A percentile compares a stretch with the other conserved stretches of the same genome.
Evolutionary conservation across 30 jellyfish, hydroid and myxozoan genomes (phyloP).

Genomic region (Cassiopea andromeda): DNA sequence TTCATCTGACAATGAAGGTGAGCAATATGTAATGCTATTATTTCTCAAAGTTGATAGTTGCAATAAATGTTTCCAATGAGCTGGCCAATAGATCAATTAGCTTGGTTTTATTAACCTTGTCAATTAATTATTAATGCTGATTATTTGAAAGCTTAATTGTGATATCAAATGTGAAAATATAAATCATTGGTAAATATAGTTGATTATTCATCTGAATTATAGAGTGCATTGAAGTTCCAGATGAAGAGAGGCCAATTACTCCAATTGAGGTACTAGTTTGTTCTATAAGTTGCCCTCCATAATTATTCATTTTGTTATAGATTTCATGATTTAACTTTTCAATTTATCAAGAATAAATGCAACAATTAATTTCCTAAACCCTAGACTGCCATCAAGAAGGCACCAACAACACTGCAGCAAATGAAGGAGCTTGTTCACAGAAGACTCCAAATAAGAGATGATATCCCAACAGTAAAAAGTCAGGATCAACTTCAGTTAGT

Average conservation of each 20-base stretch:
- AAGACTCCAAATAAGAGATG: conserved; percentile 61
- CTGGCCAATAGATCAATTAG: background rate
- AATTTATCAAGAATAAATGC: too few species aligned
- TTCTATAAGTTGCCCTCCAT: too few species aligned
- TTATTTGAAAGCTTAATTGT: too few species aligned
- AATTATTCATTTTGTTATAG: too few species aligned
- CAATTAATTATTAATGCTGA: too few species aligned
- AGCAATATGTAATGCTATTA: background rate
- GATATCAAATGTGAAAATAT: background rate
- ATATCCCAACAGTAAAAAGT: conserved; percentile 18
- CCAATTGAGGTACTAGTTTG: conserved; percentile 32
- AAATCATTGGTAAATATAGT: background rate
- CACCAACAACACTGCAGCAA: conserved; percentile 65
- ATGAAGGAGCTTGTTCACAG: conserved; percentile 49
- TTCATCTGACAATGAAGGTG: conserved; percentile 58
- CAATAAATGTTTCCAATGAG: background rate
- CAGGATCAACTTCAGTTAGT: conserved; percentile 66
- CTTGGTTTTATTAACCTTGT: background rate
- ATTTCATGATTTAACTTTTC: too few species aligned
- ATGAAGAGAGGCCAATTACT: conserved; percentile 48
- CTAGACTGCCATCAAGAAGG: conserved; percentile 46
- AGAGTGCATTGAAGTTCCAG: conserved; percentile 27
- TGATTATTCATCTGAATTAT: background rate
- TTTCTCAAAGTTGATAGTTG: background rate
- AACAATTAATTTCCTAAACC: background rate